Conservation (phyloP, 2,113 vertebrate species). For the Gyps fulvus region DNA sequence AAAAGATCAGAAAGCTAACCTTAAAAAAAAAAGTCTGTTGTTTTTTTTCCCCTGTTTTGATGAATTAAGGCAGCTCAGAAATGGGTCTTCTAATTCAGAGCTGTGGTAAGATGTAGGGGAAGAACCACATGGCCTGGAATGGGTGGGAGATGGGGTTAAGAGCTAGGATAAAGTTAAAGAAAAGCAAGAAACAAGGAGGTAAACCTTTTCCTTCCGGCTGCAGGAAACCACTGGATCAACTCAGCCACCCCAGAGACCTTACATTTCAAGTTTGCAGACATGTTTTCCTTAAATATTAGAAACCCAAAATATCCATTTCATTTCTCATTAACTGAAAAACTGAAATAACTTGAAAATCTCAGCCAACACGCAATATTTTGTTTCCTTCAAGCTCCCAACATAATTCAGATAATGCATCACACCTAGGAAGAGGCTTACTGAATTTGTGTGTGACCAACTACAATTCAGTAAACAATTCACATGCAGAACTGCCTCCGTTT, state of each 20-base stretch:
- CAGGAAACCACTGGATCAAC: background rate
- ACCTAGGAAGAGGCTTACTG: conserved; percentile 53
- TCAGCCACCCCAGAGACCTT: background rate
- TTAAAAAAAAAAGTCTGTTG: background rate
- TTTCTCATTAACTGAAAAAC: background rate
- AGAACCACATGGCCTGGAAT: background rate
- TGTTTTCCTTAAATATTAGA: background rate
- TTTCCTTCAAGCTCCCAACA: background rate
- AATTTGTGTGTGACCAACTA: conserved; percentile 48
- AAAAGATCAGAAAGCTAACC: background rate
- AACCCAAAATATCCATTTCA: background rate
- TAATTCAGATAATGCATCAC: background rate
- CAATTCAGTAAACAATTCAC: conserved; percentile 69
- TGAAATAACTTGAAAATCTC: background rate
- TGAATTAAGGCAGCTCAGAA: background rate
- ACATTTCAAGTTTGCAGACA: background rate
- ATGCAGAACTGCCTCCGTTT: conserved; percentile 74
- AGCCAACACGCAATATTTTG: background rate
- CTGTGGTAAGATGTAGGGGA: background rate
- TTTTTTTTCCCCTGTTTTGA: accelerated
- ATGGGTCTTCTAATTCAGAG: background rate
- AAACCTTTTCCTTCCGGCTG: background rate
- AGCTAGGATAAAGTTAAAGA: background rate
- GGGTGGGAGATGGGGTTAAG: background rate
- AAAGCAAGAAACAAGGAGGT: background rate